Evolutionary conservation across 2,888 invertebrate species (phyloP).

Genomic region (Adelphocoris suturalis): DNA sequence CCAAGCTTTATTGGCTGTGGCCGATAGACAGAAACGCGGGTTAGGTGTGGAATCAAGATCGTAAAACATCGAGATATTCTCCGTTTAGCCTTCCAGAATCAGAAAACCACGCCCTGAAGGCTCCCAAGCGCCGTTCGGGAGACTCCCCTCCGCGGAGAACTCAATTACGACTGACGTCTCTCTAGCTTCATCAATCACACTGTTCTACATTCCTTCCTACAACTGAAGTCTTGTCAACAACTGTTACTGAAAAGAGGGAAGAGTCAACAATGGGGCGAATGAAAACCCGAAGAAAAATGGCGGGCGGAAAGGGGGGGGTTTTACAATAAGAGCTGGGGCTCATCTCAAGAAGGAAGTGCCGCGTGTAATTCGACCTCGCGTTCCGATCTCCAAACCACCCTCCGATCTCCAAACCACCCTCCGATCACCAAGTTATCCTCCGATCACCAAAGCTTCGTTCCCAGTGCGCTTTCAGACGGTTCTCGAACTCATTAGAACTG

Average conservation of each 20-base stretch:
- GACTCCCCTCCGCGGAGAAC: not conserved
- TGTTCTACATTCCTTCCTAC: constrained; percentile 44
- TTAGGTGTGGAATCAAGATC: not conserved
- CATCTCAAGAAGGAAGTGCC: constrained; percentile 2
- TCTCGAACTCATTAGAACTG: too few relatives aligned
- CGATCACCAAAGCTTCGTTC: too few relatives aligned
- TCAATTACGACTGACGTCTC: constrained; percentile 54
- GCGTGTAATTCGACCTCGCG: not conserved
- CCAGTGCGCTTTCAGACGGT: too few relatives aligned
- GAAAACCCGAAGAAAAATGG: not conserved
- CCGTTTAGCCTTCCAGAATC: not conserved
- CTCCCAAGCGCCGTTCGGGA: not conserved
- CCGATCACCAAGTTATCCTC: too few relatives aligned
- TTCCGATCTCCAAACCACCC: too few relatives aligned
- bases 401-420: too few relatives aligned
- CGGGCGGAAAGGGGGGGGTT: not conserved
- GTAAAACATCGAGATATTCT: constrained; percentile 5
- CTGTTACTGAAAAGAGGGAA: not conserved
- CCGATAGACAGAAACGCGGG: not conserved
- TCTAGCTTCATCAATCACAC: constrained; percentile 48
- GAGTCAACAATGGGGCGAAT: not conserved
- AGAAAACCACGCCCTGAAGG: not conserved
- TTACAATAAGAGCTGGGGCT: not conserved
- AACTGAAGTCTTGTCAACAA: constrained; percentile 28
- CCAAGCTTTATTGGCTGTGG: too few relatives aligned